These are phyloP conservation scores for Drosophila jambulina DNA, from an alignment of 1,140 invertebrate species.

Conservation along the genomic window DNA sequence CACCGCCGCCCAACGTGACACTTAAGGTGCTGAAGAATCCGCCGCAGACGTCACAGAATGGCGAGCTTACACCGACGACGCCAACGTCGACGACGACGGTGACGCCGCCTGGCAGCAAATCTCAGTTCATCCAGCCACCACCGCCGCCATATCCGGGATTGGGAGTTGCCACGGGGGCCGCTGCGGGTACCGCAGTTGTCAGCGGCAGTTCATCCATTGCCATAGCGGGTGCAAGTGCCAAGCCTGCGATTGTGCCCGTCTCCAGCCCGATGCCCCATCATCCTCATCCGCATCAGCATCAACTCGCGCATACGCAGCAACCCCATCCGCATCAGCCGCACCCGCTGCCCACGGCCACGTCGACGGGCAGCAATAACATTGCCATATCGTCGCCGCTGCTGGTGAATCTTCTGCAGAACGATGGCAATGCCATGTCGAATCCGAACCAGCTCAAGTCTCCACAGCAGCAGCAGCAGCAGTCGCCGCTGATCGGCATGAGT, in stretches of 20 bases:
- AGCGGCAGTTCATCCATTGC: slow-evolving; percentile 48
- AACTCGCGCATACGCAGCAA: slow-evolving; percentile 9
- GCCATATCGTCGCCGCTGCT: slow-evolving; percentile 93
- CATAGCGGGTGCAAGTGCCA: slow-evolving; percentile 49
- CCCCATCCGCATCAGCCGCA: slow-evolving; percentile 34
- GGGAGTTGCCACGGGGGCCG: slow-evolving; percentile 42
- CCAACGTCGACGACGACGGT: slow-evolving; percentile 23
- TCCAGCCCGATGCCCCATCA: slow-evolving; percentile 51
- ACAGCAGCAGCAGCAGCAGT: slow-evolving; percentile 60
- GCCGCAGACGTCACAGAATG: slow-evolving; percentile 54
- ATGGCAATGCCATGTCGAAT: slow-evolving; percentile 86
- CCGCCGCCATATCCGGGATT: slow-evolving; percentile 86
- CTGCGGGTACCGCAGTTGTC: slow-evolving; percentile 4
- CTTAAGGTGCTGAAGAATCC: slow-evolving; percentile 74
- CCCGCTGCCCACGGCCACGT: slow-evolving; percentile 85
- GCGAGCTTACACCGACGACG: slow-evolving; percentile 52
- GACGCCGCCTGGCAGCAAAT: slow-evolving; percentile 60
- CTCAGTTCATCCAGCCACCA: slow-evolving; percentile 83
- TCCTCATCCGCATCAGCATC: slow-evolving; percentile 26
- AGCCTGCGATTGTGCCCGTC: slow-evolving; percentile 53
- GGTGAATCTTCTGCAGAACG: slow-evolving; percentile 96
- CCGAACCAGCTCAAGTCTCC: slow-evolving; percentile 76
- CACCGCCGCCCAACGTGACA: slow-evolving; percentile 74
- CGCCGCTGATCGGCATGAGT: slow-evolving; percentile 69
- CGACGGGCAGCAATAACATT: slow-evolving; percentile 74